Evolutionary conservation across 2,888 invertebrate genomes (phyloP), one percentile per base, ranked within the genome.

Genomic region (Endomychus coccineus): DNA sequence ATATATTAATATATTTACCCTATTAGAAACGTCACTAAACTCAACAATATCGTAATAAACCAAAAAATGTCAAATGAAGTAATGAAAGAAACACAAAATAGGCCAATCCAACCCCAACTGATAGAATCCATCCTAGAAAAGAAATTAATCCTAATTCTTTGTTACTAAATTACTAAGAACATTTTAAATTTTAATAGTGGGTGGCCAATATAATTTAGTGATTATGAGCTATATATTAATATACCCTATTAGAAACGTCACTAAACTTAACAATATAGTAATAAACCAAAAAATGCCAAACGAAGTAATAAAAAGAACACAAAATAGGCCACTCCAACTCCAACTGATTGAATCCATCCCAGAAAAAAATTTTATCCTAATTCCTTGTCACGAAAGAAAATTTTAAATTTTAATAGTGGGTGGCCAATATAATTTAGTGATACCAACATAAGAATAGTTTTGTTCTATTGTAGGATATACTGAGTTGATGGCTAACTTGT

Each of bases 201-300:
- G n/a, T n/a, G n/a, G n/a, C n/a, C n/a, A n/a, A n/a, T n/a, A n/a
- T n/a, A n/a, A 17, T n/a, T 36, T 30, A 10, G 10, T 16, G 12
- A 3, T 12, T 10, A 11, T 23, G 14, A 10, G n/a, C 7, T 25
- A 17, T 25, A 29, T 29, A 29, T 15, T 15, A 21, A 11, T 7
- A 33, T 31, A 68, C 67, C 67, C 68, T 40, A 64, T 36, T 12
- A 61, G 25, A 48, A 68, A 67, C 35, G 62, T 47, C 31, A 62
- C 31, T 21, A 59, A 33, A 44, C 60, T 52, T 27, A 58, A 38
- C 37, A 59, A 40, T 29, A 61, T 43, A 28, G 59, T 61, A 27
- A 65, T 37, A 40, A 64, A 62, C 58, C 64, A 64, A 44, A 58
- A 62, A 16, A 65, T 38, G 15, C 69, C 68, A 49, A 68, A 66